Percentiles rank a stretch among this genome's conserved stretches.
Evolutionary conservation across 2,888 invertebrate genomes (phyloP).

Genomic region (Spisula subtruncata): DNA sequence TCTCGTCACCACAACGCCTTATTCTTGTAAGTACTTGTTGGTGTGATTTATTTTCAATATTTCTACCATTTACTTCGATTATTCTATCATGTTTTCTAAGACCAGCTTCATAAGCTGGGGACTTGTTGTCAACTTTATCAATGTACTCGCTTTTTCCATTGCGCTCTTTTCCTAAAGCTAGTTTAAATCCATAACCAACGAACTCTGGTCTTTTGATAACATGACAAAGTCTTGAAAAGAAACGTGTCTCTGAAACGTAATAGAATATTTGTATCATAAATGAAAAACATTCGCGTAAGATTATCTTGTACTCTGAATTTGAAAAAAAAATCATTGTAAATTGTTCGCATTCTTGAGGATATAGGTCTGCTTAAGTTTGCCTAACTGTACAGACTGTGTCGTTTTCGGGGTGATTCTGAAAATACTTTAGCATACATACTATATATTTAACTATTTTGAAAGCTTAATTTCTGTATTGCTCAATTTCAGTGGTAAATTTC

Average conservation of each 20-base stretch:
- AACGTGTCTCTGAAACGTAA: slow-evolving; percentile 56
- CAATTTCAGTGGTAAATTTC: no score
- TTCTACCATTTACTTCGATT: slow-evolving; percentile 94
- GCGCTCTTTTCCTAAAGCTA: slow-evolving; percentile 95
- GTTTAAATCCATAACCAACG: slow-evolving; percentile 99
- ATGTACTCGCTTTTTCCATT: slow-evolving; percentile 95
- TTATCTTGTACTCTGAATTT: no score
- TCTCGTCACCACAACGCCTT: slow-evolving; percentile 94
- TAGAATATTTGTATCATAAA: no score
- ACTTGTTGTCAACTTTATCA: slow-evolving; percentile 94
- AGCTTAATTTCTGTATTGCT: no score
- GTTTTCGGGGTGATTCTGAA: no score
- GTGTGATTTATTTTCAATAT: slow-evolving; percentile 96
- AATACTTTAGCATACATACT: no score
- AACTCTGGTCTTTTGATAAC: slow-evolving; percentile 94
- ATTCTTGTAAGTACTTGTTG: slow-evolving; percentile 96
- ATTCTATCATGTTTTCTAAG: slow-evolving; percentile 93
- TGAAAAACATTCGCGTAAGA: no score
- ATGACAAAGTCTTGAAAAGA: slow-evolving; percentile 92
- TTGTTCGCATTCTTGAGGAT: no score
- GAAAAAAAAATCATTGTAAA: no score
- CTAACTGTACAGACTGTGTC: no score
- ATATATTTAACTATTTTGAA: no score
- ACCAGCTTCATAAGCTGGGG: slow-evolving; percentile 90
- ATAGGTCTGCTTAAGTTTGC: no score